Evolutionary conservation across 2,113 vertebrate genomes (phyloP).

Genomic region (Oreochromis niloticus): DNA sequence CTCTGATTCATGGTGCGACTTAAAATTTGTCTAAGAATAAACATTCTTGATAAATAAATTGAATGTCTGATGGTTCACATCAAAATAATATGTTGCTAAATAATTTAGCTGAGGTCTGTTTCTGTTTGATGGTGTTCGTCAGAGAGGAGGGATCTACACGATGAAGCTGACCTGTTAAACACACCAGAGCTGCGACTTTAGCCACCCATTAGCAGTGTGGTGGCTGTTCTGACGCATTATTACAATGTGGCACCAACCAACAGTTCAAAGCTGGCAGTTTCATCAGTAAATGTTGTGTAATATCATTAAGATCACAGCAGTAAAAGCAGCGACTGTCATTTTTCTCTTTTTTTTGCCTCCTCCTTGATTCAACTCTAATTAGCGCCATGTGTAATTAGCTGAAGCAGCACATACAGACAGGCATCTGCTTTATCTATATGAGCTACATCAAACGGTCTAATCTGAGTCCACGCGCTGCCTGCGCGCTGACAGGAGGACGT

Average conservation of each 20-base stretch:
- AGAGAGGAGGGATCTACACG: conserved; percentile 89
- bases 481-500: background rate
- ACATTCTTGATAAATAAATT: background rate
- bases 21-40: background rate
- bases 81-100: background rate
- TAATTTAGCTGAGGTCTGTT: background rate
- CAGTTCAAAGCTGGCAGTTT: background rate
- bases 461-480: background rate
- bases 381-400: background rate
- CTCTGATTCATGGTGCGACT: background rate
- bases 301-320: background rate
- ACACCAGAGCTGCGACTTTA: conserved; percentile 82
- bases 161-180: conserved; percentile 89
- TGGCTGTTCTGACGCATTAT: background rate
- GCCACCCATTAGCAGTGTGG: background rate
- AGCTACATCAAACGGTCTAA: background rate
- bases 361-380: background rate
- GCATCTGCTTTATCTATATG: background rate
- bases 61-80: background rate
- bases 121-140: conserved; percentile 72
- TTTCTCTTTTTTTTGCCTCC: background rate
- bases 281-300: background rate
- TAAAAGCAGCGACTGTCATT: background rate
- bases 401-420: background rate
- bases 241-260: background rate